Evolutionary conservation across 2,113 vertebrate genomes (phyloP).

Genomic region (Heloderma charlesbogerti): DNA sequence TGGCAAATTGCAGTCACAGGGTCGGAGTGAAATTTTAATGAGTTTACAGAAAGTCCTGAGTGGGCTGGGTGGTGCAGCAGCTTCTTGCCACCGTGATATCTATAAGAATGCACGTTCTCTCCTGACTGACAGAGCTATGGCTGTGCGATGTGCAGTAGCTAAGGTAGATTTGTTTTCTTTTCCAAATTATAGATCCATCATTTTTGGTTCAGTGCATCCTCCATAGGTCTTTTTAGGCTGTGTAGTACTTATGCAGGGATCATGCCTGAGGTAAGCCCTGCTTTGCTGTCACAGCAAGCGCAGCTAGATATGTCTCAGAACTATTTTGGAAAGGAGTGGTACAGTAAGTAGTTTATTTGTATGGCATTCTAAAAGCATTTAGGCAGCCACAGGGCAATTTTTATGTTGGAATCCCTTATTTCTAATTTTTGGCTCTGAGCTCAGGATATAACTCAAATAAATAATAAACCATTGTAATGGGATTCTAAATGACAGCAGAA

Average conservation of each 20-base stretch:
- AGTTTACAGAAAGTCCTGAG: constrained; percentile 95
- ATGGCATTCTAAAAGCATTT: background rate
- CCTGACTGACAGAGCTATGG: constrained; percentile 96
- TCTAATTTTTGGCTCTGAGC: background rate
- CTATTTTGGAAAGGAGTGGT: background rate
- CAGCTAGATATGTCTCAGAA: background rate
- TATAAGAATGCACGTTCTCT: constrained; percentile 96
- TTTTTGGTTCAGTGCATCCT: background rate
- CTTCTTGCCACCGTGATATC: constrained; percentile 96
- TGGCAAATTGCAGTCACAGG: constrained; percentile 87
- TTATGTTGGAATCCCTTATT: background rate
- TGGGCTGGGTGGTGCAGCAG: constrained; percentile 94
- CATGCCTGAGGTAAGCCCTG: background rate
- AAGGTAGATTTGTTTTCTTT: constrained; percentile 81
- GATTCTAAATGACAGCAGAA: background rate
- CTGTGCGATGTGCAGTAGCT: constrained; percentile 93
- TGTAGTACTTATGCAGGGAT: no score
- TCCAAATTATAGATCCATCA: background rate
- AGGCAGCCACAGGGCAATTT: background rate
- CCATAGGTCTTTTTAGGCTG: background rate
- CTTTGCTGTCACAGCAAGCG: background rate
- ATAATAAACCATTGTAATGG: background rate
- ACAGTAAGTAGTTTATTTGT: background rate
- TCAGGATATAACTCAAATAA: background rate
- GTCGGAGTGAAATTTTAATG: constrained; percentile 95